A percentile compares a stretch with the other conserved stretches of the same genome.
Conservation (phyloP, 2,888 invertebrate genomes). For the Cylloceria caligata region DNA sequence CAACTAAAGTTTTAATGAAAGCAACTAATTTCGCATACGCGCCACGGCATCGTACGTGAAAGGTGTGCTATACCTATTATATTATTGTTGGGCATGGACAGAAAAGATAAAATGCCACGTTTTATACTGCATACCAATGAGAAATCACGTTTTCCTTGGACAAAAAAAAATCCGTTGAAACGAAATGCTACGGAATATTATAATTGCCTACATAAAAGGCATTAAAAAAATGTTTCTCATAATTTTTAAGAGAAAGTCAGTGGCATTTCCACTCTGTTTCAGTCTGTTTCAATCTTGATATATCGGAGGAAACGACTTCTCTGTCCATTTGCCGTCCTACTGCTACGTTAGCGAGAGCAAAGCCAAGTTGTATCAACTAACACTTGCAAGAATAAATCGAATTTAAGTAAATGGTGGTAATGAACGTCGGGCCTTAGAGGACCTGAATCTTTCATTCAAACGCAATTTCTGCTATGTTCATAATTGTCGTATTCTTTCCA, state of each 20-base stretch:
- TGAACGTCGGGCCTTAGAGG: too few species aligned
- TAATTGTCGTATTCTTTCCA: too few species aligned
- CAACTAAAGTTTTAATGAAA: constrained; percentile 71
- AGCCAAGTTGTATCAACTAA: too few species aligned
- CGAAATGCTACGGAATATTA: not conserved
- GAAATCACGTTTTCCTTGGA: constrained; percentile 14
- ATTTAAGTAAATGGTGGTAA: too few species aligned
- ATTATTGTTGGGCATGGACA: constrained; percentile 23
- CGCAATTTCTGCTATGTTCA: too few species aligned
- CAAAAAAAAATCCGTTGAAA: not conserved
- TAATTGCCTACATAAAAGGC: not conserved
- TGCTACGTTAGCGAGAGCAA: too few species aligned
- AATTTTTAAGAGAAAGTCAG: not conserved
- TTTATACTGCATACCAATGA: constrained; percentile 45
- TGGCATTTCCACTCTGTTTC: not conserved
- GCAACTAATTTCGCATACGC: constrained; percentile 66
- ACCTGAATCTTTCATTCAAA: too few species aligned
- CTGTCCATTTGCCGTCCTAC: too few species aligned
- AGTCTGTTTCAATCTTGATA: too few species aligned
- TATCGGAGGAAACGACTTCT: too few species aligned
- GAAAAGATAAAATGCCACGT: not conserved
- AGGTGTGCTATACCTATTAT: constrained; percentile 32
- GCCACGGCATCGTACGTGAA: constrained; percentile 30
- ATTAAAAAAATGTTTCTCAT: not conserved
- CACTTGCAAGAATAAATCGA: too few species aligned